Evolutionary conservation across 2,888 invertebrate species (phyloP).

Genomic region (Andrena dorsata): DNA sequence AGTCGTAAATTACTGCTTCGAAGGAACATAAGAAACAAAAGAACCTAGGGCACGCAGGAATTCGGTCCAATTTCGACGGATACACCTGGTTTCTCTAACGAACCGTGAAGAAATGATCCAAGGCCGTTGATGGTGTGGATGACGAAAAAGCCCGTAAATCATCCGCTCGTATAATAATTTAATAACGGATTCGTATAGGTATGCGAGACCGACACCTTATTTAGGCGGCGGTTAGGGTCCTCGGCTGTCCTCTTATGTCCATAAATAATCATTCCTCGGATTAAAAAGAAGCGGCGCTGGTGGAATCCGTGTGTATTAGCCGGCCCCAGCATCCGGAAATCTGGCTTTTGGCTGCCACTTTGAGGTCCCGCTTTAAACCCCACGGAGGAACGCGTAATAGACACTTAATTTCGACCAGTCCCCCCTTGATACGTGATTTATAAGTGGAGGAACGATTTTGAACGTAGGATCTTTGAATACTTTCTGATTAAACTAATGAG

Average conservation of each 20-base stretch:
- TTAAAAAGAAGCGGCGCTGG: conserved; percentile 73
- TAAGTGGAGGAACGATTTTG: neutral
- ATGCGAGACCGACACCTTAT: conserved; percentile 70
- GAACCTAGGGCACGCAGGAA: conserved; percentile 4
- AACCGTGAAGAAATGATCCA: conserved; percentile 59
- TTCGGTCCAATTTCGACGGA: conserved; percentile 60
- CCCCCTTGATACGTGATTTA: conserved; percentile 33
- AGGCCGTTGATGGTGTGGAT: conserved; percentile 67
- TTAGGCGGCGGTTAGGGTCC: conserved; percentile 71
- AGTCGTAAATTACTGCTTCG: conserved; percentile 30
- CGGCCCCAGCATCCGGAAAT: conserved; percentile 62
- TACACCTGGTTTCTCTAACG: conserved; percentile 58
- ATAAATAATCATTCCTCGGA: conserved; percentile 81
- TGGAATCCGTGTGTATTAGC: conserved; percentile 60
- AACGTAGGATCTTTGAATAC: conserved; percentile 3
- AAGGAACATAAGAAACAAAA: conserved; percentile 22
- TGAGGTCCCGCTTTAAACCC: conserved; percentile 45
- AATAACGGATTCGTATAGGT: conserved; percentile 76
- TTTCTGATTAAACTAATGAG: conserved; percentile 26
- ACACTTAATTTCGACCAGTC: conserved; percentile 37
- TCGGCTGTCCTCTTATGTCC: conserved; percentile 76
- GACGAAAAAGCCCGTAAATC: conserved; percentile 81
- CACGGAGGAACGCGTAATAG: conserved; percentile 32
- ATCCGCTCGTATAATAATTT: conserved; percentile 80
- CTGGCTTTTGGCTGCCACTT: conserved; percentile 55